A percentile compares a stretch with the other conserved stretches of the same genome.
Evolutionary conservation across 2,888 invertebrate genomes (phyloP).

Genomic region (Drosophila fulvimacula): DNA sequence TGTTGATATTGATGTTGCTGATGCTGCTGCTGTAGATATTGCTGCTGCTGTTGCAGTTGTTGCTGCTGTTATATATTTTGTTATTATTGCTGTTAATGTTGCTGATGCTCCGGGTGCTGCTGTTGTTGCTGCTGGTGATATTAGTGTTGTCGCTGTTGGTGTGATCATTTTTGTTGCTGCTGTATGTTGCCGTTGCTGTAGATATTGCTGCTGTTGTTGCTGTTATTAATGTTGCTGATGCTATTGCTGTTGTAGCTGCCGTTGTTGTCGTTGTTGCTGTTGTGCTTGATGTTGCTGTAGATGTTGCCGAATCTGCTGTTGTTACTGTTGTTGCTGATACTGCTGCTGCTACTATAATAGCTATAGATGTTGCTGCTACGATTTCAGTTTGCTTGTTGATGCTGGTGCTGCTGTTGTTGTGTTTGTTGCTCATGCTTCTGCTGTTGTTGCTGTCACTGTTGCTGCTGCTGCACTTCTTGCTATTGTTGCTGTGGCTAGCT

Average conservation of each 20-base stretch:
- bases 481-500: constrained; percentile 7
- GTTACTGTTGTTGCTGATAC: not conserved
- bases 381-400: not conserved
- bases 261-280: constrained; percentile 18
- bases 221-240: not conserved
- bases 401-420: not conserved
- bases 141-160: constrained; percentile 23
- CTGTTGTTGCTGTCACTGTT: constrained; percentile 22
- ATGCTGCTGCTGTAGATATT: not conserved
- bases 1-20: not conserved
- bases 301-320: not conserved
- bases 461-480: not conserved
- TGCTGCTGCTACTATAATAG: too few species aligned
- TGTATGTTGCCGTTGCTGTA: not conserved
- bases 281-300: constrained; percentile 1
- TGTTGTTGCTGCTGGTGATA: constrained; percentile 16
- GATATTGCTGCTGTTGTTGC: constrained; percentile 4
- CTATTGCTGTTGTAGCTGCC: not conserved
- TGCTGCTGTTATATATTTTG: not conserved
- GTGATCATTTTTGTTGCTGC: too few species aligned
- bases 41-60: not conserved
- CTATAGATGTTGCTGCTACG: not conserved
- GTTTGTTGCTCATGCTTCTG: constrained; percentile 6
- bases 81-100: constrained; percentile 26
- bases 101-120: not conserved